A percentile compares a stretch with the other conserved stretches of the same genome.
Conservation (phyloP, 2,888 invertebrate species). For the Eugnorisma glareosa region DNA sequence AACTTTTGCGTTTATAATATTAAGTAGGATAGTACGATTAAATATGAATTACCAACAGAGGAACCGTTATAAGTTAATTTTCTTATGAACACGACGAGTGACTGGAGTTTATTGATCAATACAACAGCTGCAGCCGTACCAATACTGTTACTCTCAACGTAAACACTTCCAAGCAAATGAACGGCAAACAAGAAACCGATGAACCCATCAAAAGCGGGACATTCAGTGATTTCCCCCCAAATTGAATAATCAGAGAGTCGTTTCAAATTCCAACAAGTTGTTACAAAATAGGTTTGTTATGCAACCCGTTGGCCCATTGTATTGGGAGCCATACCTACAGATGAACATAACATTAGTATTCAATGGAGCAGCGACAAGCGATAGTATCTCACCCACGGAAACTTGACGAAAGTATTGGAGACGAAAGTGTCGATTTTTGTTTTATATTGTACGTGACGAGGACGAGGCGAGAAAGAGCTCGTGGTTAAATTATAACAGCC, state of each 20-base stretch:
- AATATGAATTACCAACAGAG: no score
- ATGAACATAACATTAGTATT: conserved; percentile 70
- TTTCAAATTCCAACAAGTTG: conserved; percentile 74
- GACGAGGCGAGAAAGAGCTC: conserved; percentile 34
- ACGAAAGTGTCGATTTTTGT: conserved; percentile 52
- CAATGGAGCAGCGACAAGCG: conserved; percentile 67
- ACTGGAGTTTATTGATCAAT: no score
- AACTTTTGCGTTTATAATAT: no score
- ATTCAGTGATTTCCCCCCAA: conserved; percentile 69
- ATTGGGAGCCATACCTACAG: conserved; percentile 73
- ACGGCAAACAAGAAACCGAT: conserved; percentile 48
- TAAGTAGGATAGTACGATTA: no score
- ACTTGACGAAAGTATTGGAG: conserved; percentile 74
- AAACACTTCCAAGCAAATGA: conserved; percentile 36
- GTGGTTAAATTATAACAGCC: no score
- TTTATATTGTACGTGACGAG: conserved; percentile 58
- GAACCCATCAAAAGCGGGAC: conserved; percentile 56
- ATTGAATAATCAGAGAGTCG: conserved; percentile 68
- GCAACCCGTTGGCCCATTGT: conserved; percentile 73
- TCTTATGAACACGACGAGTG: no score
- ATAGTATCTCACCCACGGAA: conserved; percentile 83
- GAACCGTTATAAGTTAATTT: no score
- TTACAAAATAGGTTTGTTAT: conserved; percentile 71
- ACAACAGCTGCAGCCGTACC: no score
- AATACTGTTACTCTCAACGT: not conserved